Percentiles rank a stretch among this genome's conserved stretches.
These are phyloP conservation scores for Aproaerema taeniolella DNA, from an alignment of 2,888 invertebrate genomes.

Conservation along the genomic window DNA sequence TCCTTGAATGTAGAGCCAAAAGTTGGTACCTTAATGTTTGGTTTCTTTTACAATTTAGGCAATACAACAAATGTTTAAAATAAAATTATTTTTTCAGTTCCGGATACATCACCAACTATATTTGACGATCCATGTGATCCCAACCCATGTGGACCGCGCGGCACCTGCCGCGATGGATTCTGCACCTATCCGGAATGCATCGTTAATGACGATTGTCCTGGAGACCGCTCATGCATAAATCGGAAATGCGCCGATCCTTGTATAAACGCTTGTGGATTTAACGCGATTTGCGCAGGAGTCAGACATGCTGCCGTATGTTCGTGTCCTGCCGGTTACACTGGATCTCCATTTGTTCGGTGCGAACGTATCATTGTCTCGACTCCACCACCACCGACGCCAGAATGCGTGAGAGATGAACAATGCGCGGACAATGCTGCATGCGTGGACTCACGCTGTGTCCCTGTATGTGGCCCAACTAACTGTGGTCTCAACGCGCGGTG, in stretches of 20 bases:
- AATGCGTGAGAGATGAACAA: conserved; percentile 86
- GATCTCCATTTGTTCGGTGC: conserved; percentile 87
- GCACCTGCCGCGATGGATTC: conserved; percentile 80
- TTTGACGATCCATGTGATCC: conserved; percentile 82
- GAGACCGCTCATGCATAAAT: conserved; percentile 87
- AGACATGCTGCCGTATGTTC: conserved; percentile 88
- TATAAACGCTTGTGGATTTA: conserved; percentile 87
- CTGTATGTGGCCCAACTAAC: conserved; percentile 84
- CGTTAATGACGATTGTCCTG: conserved; percentile 90
- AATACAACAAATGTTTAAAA: not conserved
- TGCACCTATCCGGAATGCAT: conserved; percentile 91
- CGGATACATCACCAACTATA: conserved; percentile 42
- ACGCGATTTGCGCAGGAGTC: conserved; percentile 86
- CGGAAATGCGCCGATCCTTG: conserved; percentile 92
- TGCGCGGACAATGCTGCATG: conserved; percentile 91
- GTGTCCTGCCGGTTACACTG: conserved; percentile 86
- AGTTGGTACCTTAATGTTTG: conserved; percentile 29
- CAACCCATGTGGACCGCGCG: conserved; percentile 84
- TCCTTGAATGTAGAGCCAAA: conserved; percentile 78
- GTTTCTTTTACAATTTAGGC: not conserved
- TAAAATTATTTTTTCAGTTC: conserved; percentile 20
- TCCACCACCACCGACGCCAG: conserved; percentile 79
- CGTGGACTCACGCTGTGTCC: conserved; percentile 83
- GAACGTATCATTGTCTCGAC: conserved; percentile 48
- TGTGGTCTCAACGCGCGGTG: conserved; percentile 90